Percentiles rank a stretch among this genome's conserved stretches.
Conservation (phyloP, 2,113 vertebrate genomes). For the Crotalus helleri region DNA sequence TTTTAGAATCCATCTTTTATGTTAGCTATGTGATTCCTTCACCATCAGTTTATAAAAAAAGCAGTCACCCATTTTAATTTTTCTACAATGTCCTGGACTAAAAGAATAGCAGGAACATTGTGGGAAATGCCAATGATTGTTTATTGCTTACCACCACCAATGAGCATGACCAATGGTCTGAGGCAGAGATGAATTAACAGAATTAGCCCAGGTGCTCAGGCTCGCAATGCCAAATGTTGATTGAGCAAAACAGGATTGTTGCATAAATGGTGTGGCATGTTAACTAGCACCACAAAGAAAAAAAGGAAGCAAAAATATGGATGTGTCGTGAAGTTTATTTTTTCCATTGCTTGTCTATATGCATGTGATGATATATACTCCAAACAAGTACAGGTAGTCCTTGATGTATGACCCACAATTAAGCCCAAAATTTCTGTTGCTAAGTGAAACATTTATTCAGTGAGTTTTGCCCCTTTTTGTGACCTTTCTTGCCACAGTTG, state of each 20-base stretch:
- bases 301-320: background rate
- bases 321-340: constrained; percentile 4
- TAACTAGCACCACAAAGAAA: background rate
- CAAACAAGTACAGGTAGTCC: constrained; percentile 52
- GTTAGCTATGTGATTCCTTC: background rate
- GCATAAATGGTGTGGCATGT: background rate
- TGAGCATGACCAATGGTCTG: background rate
- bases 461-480: background rate
- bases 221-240: background rate
- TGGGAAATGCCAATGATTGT: background rate
- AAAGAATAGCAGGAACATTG: background rate
- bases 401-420: background rate
- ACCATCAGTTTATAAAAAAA: background rate
- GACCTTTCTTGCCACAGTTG: background rate
- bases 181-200: background rate
- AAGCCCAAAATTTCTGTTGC: background rate
- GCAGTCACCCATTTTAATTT: background rate
- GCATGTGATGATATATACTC: constrained; percentile 62
- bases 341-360: constrained; percentile 54
- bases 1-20: background rate
- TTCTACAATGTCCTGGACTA: background rate
- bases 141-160: background rate
- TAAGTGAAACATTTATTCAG: background rate
- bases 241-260: background rate
- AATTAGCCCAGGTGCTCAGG: background rate